phyloP scores from a whole-genome alignment of 2,888 invertebrate genomes.

The Cetonia aurata region DNA sequence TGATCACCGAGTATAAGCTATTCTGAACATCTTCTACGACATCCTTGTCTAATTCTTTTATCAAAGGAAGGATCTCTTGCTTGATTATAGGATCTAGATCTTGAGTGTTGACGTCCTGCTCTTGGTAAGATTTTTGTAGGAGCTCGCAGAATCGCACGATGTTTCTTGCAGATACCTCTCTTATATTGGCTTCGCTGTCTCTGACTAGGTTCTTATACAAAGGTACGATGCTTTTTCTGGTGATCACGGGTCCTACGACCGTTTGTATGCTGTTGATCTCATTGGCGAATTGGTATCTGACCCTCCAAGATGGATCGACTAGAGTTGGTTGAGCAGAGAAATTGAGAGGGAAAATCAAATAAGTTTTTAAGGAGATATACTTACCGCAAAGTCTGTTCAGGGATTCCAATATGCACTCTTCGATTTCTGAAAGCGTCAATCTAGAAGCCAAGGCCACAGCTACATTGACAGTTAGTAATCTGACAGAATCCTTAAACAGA shows the following conservation, averaged over 20 bases:
- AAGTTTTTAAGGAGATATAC: background rate
- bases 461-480: constrained; percentile 50
- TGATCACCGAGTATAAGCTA: constrained; percentile 58
- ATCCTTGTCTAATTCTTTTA: constrained; percentile 57
- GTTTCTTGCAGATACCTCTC: constrained; percentile 56
- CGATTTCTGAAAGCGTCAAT: constrained; percentile 56
- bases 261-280: constrained; percentile 56
- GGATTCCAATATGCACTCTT: constrained; percentile 57
- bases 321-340: constrained; percentile 41
- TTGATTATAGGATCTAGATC: constrained; percentile 59
- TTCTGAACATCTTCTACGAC: constrained; percentile 57
- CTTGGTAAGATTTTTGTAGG: constrained; percentile 56
- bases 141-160: constrained; percentile 56
- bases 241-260: constrained; percentile 52
- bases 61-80: constrained; percentile 57
- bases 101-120: constrained; percentile 45
- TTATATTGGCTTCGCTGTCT: constrained; percentile 59
- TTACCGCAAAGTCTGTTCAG: constrained; percentile 55
- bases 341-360: background rate
- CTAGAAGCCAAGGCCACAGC: constrained; percentile 54
- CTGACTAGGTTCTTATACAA: constrained; percentile 58
- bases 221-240: constrained; percentile 55
- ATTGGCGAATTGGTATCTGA: constrained; percentile 57
- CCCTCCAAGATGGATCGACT: constrained; percentile 60
- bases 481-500: constrained; percentile 58